These are phyloP conservation scores for Papilio dardanus DNA, from an alignment of 1,140 invertebrate genomes.

Conservation along the genomic window DNA sequence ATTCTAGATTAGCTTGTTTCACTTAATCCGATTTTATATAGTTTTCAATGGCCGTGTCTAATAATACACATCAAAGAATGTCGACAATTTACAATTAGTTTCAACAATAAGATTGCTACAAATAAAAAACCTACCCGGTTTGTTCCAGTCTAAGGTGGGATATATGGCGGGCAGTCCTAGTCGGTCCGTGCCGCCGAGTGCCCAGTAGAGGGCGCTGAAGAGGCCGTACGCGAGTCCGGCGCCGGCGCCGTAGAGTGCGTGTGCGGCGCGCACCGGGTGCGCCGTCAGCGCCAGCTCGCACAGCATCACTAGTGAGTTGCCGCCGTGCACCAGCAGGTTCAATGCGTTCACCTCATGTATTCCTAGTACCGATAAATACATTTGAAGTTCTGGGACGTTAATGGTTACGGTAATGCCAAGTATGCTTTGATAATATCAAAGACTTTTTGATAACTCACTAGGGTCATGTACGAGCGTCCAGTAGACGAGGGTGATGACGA, in stretches of 20 bases:
- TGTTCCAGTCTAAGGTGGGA: slow-evolving; percentile 72
- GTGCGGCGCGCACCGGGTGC: slow-evolving; percentile 86
- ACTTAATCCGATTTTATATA: too few relatives aligned
- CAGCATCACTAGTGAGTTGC: slow-evolving; percentile 89
- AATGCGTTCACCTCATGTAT: slow-evolving; percentile 84
- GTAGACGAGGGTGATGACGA: slow-evolving; percentile 86
- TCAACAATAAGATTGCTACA: not conserved
- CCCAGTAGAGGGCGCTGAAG: slow-evolving; percentile 76
- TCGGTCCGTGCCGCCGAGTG: slow-evolving; percentile 68
- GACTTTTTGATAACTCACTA: slow-evolving; percentile 60
- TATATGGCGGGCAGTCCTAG: slow-evolving; percentile 68
- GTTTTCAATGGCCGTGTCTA: too few relatives aligned
- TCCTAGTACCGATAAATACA: slow-evolving; percentile 51
- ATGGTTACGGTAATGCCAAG: too few relatives aligned
- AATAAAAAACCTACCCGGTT: slow-evolving; percentile 59
- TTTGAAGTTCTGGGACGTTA: not conserved
- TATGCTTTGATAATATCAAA: slow-evolving; percentile 6
- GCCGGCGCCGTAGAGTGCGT: slow-evolving; percentile 85
- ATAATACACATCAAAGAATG: too few relatives aligned
- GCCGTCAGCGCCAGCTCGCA: slow-evolving; percentile 87
- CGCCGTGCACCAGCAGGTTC: slow-evolving; percentile 88
- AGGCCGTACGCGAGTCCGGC: slow-evolving; percentile 72
- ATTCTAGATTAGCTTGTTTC: too few relatives aligned
- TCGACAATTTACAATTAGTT: not conserved
- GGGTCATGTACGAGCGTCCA: slow-evolving; percentile 86